phyloP scores from a whole-genome alignment of 2,888 invertebrate genomes.

The Eurytoma californica region DNA sequence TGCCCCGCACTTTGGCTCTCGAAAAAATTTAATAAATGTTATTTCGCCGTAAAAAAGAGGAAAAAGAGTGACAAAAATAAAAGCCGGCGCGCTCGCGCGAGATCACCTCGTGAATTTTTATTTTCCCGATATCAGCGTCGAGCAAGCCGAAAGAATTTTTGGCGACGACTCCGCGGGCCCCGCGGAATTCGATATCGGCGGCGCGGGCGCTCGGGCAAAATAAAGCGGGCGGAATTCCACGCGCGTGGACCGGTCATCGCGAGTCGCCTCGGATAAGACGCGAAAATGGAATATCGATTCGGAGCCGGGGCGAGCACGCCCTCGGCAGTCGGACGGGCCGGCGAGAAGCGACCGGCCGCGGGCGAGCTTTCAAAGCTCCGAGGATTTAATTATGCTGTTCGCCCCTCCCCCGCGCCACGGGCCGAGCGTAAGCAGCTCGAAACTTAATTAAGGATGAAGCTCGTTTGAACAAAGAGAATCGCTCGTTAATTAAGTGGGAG shows the following conservation, averaged over 20 bases:
- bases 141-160: slow-evolving; percentile 29
- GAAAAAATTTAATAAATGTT: too few species aligned
- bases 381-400: slow-evolving; percentile 31
- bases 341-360: not conserved
- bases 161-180: not conserved
- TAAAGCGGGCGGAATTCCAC: slow-evolving; percentile 68
- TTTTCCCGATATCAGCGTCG: not conserved
- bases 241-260: slow-evolving; percentile 2
- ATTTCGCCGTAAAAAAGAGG: too few species aligned
- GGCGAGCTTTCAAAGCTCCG: slow-evolving; percentile 18
- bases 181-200: slow-evolving; percentile 67
- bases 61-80: too few species aligned
- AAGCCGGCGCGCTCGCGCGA: not conserved
- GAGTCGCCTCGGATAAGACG: not conserved
- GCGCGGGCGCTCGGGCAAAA: slow-evolving; percentile 59
- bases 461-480: slow-evolving; percentile 27
- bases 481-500: slow-evolving; percentile 23
- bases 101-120: slow-evolving; percentile 10
- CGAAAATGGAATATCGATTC: slow-evolving; percentile 46
- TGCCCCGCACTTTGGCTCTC: too few species aligned
- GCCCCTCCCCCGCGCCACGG: too few species aligned
- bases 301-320: not conserved
- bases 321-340: not conserved
- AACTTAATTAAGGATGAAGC: slow-evolving; percentile 30
- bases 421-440: not conserved